Evolutionary conservation across 1,140 invertebrate species (phyloP).

Genomic region (Antheraea pernyi): DNA sequence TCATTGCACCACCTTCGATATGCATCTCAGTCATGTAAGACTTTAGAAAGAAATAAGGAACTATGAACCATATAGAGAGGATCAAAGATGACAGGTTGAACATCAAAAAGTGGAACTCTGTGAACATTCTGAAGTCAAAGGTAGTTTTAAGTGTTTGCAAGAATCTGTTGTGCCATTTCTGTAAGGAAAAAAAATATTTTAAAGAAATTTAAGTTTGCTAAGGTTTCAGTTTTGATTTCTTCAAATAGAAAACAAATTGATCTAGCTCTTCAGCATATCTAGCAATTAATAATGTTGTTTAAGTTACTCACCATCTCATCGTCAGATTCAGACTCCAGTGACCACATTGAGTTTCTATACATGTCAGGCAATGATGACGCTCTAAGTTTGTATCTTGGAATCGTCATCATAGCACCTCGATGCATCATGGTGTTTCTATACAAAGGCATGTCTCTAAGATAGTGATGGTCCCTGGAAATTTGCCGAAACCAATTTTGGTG

Average conservation of each 20-base stretch:
- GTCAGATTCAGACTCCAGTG: conserved; percentile 85
- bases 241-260: too few species aligned
- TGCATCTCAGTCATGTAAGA: conserved; percentile 52
- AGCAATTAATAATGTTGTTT: too few species aligned
- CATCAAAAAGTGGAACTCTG: conserved; percentile 88
- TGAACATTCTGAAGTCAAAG: conserved; percentile 89
- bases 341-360: conserved; percentile 91
- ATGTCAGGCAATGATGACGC: conserved; percentile 94
- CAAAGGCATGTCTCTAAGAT: conserved; percentile 85
- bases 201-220: too few species aligned
- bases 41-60: conserved; percentile 67
- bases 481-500: conserved; percentile 50
- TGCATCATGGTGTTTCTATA: conserved; percentile 85
- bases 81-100: conserved; percentile 91
- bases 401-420: conserved; percentile 64
- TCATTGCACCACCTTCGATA: conserved; percentile 49
- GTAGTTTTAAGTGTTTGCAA: conserved; percentile 84
- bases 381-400: conserved; percentile 85
- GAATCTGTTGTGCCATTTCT: conserved; percentile 87
- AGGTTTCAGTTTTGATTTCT: too few species aligned
- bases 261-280: too few species aligned
- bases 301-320: conserved; percentile 63
- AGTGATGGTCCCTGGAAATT: conserved; percentile 77
- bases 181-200: conserved; percentile 17
- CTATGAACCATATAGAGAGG: conserved; percentile 87